These are phyloP conservation scores for Hydroisotoma schaefferi DNA, from an alignment of 2,888 invertebrate species.

Conservation along the genomic window DNA sequence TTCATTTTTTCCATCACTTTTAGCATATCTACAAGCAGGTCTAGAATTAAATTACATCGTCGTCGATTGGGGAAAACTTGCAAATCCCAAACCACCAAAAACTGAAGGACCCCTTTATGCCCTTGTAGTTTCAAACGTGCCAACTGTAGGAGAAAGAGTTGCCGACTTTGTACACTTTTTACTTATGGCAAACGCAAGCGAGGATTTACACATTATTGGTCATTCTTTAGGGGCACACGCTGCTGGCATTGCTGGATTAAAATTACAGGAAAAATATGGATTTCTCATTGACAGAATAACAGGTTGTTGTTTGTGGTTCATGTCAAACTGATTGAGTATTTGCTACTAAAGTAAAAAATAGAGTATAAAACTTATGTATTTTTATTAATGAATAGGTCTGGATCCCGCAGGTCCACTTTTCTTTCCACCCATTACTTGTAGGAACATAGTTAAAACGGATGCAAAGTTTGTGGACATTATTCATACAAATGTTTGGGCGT, in stretches of 20 bases:
- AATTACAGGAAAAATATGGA: slow-evolving; percentile 3
- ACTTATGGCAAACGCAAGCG: too few relatives aligned
- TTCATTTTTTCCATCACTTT: too few relatives aligned
- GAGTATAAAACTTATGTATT: too few relatives aligned
- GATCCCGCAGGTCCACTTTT: slow-evolving; percentile 18
- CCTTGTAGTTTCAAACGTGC: slow-evolving; percentile 16
- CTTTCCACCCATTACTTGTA: slow-evolving; percentile 4
- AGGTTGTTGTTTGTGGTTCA: too few relatives aligned
- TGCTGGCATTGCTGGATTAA: slow-evolving; percentile 8
- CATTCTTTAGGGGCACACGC: slow-evolving; percentile 9
- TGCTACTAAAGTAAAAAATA: too few relatives aligned
- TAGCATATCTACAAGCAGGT: slow-evolving; percentile 13
- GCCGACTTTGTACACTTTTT: slow-evolving; percentile 23
- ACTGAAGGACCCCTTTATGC: background rate
- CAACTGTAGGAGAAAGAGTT: slow-evolving; percentile 10
- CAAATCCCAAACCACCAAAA: slow-evolving; percentile 9
- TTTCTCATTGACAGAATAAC: slow-evolving; percentile 4
- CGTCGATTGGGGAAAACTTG: slow-evolving; percentile 24
- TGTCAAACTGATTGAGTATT: too few relatives aligned
- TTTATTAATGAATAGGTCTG: too few relatives aligned
- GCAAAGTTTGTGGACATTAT: slow-evolving; percentile 20
- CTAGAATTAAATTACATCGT: slow-evolving; percentile 17
- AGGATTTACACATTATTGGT: too few relatives aligned
- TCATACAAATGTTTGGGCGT: slow-evolving; percentile 17
- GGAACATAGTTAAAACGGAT: slow-evolving; percentile 9